Percentiles rank a stretch among this genome's conserved stretches.
Conservation (phyloP, 2,797 vertebrate genomes). For the Smutsia temminckii region DNA sequence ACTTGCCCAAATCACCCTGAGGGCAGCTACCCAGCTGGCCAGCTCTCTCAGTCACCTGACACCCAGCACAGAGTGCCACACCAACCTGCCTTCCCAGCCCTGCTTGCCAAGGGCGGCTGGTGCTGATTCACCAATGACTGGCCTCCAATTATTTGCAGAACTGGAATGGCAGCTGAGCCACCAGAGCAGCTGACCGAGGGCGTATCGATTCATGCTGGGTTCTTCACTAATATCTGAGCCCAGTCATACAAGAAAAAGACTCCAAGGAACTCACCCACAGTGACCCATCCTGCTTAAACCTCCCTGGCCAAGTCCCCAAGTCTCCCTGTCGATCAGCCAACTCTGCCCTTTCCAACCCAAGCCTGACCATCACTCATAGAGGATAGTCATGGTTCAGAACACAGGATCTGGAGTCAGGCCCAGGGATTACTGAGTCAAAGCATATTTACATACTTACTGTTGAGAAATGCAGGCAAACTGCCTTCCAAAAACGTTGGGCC, state of each 20-base stretch:
- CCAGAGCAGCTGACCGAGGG: constrained; percentile 58
- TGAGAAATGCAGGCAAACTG: not conserved
- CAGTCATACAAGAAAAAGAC: constrained; percentile 63
- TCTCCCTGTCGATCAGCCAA: not conserved
- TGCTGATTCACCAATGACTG: constrained; percentile 77
- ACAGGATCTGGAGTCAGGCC: constrained; percentile 53
- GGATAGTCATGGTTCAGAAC: constrained; percentile 60
- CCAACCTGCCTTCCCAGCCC: not conserved
- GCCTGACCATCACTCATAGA: constrained; percentile 51
- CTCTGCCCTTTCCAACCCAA: constrained; percentile 41
- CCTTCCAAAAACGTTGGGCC: not conserved
- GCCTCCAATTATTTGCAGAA: constrained; percentile 68
- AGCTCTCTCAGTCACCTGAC: constrained; percentile 33
- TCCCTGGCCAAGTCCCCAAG: constrained; percentile 45
- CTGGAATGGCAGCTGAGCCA: constrained; percentile 42
- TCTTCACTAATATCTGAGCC: constrained; percentile 44
- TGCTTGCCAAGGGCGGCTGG: constrained; percentile 49
- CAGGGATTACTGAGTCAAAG: constrained; percentile 65
- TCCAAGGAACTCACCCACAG: constrained; percentile 20
- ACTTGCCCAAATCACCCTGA: not conserved
- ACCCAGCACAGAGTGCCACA: not conserved
- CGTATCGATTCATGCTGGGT: constrained; percentile 31
- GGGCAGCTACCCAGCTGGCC: constrained; percentile 48
- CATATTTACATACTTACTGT: constrained; percentile 38
- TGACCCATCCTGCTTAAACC: not conserved